These are phyloP conservation scores for Anguilla megastoma DNA, from an alignment of 2,797 vertebrate species.

Conservation along the genomic window DNA sequence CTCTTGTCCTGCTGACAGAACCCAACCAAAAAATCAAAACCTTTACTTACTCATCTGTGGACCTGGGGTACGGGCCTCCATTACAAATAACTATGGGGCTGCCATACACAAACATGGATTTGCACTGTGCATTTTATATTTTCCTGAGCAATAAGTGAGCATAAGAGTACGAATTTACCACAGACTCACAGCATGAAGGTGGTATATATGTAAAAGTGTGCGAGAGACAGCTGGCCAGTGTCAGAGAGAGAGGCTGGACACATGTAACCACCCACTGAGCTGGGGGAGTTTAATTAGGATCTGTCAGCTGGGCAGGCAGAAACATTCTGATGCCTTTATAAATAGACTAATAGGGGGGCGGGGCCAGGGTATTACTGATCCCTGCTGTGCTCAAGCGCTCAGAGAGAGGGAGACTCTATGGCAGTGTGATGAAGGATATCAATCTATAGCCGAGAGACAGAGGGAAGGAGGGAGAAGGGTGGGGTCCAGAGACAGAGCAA, in stretches of 20 bases:
- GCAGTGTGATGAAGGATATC: neutral
- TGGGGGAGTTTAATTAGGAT: neutral
- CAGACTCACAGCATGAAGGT: neutral
- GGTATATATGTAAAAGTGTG: neutral
- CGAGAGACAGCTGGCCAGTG: neutral
- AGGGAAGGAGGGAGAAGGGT: neutral
- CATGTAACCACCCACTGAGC: neutral
- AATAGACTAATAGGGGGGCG: slow-evolving; percentile 27
- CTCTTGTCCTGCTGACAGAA: too few relatives aligned
- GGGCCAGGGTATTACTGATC: neutral
- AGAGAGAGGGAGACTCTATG: neutral
- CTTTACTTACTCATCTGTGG: neutral
- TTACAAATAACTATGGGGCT: too few relatives aligned
- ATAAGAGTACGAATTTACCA: neutral
- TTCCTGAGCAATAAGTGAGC: too few relatives aligned
- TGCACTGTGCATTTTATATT: too few relatives aligned
- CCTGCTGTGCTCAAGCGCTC: neutral
- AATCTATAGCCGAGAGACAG: neutral
- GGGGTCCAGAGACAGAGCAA: neutral
- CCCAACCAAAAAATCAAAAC: neutral
- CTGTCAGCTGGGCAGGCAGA: neutral
- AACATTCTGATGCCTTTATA: slow-evolving; percentile 16
- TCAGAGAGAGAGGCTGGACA: neutral
- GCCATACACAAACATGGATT: too few relatives aligned
- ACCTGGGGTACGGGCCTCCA: too few relatives aligned